These are phyloP conservation scores for Myotis daubentonii DNA, from an alignment of 2,797 vertebrate genomes.

Conservation along the genomic window DNA sequence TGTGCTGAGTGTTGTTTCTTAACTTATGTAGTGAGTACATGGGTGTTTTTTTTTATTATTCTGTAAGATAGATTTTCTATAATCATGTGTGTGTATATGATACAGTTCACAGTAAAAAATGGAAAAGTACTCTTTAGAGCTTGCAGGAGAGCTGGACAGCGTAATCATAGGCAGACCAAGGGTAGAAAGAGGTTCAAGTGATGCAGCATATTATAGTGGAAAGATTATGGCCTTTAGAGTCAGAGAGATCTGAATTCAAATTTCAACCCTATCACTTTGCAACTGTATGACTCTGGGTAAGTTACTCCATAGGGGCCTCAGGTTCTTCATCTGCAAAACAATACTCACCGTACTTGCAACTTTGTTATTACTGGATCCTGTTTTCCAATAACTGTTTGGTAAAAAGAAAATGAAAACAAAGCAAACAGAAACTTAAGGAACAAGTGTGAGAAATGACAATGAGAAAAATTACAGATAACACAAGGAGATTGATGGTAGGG, in stretches of 20 bases:
- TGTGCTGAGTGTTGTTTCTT: background rate
- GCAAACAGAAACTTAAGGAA: background rate
- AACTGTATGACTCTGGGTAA: background rate
- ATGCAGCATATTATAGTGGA: background rate
- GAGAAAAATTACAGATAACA: background rate
- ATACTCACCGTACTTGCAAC: background rate
- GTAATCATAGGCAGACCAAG: background rate
- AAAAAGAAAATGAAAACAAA: background rate
- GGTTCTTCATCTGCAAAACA: background rate
- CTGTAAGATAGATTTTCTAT: background rate
- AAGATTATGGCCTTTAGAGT: background rate
- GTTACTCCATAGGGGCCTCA: background rate
- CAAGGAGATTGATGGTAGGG: background rate
- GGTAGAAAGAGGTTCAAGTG: background rate
- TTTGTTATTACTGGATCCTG: background rate
- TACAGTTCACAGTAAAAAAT: background rate
- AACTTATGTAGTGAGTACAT: background rate
- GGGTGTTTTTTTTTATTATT: background rate
- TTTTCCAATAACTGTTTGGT: background rate
- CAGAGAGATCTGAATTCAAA: background rate
- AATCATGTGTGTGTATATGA: background rate
- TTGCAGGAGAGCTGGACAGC: background rate
- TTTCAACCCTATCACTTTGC: background rate
- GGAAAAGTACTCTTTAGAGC: background rate
- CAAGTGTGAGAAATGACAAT: background rate